Evolutionary conservation across 2,797 vertebrate species (phyloP), one percentile per base, ranked within the genome.

Genomic region (Paguma larvata): DNA sequence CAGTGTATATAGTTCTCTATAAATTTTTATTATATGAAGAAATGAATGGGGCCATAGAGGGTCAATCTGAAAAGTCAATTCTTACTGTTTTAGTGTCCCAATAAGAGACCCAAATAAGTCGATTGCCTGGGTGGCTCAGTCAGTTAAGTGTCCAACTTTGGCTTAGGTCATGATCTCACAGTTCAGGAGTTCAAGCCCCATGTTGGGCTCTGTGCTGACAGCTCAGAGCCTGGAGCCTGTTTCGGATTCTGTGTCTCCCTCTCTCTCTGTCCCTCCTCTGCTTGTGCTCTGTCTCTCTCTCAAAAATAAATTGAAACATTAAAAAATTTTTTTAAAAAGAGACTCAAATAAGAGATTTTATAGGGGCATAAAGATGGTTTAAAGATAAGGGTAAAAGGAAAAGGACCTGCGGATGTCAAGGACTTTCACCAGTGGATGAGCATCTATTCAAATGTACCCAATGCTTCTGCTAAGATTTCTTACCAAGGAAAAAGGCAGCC

Each of bases 11-110:
- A 32, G 5, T 88, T 87, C 34, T 68, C 34, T 90, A 67, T 48
- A 67, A 32, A 62, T 80, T 67, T 91, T 73, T 44, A 68, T 63
- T 72, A n/a, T 44, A 85, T n/a, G 32, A 91, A 89, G 63, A 83
- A 85, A 87, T 94, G 59, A 91, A 88, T 27, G 11, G 34, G 53
- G 27, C 34, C 14, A 11, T 2, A 67, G 56, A 72, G 32, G n/a
- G 25, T 21, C 62, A 94, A 90, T 92, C 46, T 79, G n/a, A 68
- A 96, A 85, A 78, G 41, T 14, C 73, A 96, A 68, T 85, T 88
- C 38, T 94, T 82, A 41, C 53, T 62, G 7, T 94, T 89, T 34
- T 16, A 72, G 25, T 53, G 38, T 72, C 41, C 25, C 25, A 62
- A 16, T 85, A 83, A 91, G 72, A 82, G 18, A 44, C 41, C 56